Conservation (phyloP, 2,888 invertebrate genomes). For the Zaprionus obscuricornis region DNA sequence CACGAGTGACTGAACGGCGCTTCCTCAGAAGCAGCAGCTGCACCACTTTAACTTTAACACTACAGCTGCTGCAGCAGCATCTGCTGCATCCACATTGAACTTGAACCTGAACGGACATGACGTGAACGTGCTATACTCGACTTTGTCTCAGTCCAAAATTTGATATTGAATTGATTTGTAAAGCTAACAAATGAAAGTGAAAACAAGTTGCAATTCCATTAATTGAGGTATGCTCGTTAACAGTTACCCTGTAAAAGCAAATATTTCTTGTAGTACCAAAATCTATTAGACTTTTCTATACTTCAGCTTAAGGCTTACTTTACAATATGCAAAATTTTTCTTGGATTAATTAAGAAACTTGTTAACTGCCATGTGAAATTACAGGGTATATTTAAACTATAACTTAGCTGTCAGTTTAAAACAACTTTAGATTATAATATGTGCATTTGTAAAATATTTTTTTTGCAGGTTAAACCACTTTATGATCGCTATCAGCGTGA, state of each 20-base stretch:
- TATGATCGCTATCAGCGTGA: constrained; percentile 85
- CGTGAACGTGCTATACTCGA: constrained; percentile 5
- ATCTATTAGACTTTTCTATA: too few relatives aligned
- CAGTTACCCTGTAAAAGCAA: constrained; percentile 23
- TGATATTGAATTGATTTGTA: neutral
- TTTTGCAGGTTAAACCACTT: constrained; percentile 85
- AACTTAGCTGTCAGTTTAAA: too few relatives aligned
- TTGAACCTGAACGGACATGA: constrained; percentile 71
- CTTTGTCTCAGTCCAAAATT: constrained; percentile 20
- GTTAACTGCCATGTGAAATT: too few relatives aligned
- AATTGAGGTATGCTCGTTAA: neutral
- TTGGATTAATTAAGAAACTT: too few relatives aligned
- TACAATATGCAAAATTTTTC: too few relatives aligned
- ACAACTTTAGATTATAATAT: too few relatives aligned
- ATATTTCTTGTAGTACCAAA: too few relatives aligned
- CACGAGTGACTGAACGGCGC: constrained; percentile 31
- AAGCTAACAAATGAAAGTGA: constrained; percentile 38
- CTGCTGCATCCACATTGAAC: constrained; percentile 65
- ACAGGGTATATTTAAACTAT: too few relatives aligned
- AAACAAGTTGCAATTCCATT: constrained; percentile 6
- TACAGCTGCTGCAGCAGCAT: constrained; percentile 7
- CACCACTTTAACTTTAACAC: too few relatives aligned
- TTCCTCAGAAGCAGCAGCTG: constrained; percentile 44
- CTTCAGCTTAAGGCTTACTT: too few relatives aligned
- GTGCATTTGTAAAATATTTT: too few relatives aligned